Evolutionary conservation across 2,888 invertebrate species (phyloP), one percentile per base, ranked within the genome.

Genomic region (Melieria picta): DNA sequence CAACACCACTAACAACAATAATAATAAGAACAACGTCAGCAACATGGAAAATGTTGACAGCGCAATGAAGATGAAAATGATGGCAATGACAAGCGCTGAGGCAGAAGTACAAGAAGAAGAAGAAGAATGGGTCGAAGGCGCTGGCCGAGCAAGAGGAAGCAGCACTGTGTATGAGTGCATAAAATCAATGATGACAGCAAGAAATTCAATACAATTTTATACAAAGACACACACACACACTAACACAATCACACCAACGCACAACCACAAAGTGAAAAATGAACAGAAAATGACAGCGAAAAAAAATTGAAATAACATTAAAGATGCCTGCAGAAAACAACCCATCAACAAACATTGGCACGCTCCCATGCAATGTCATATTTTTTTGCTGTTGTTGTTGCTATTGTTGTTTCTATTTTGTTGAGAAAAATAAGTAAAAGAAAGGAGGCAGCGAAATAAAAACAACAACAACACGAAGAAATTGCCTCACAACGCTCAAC

Each of bases 151-250:
- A 60, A 67, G 42, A 66, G 43, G 30, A 57, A 58, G 4, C 58
- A 42, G 7, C 66, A 66, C 66, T 58, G 67, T 52, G 61, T 61
- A 61, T 52, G 45, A 67, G 16, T 67, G 67, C 74, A 74, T 72
- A 74, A 74, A 76, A 78, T 75, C 73, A 75, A 74, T 62, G 66
- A 63, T 66, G 70, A 60, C 67, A 63, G 68, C 64, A 65, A 60
- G 70, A 73, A 69, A 69, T 69, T 69, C 69, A 69, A 69, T 69
- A 69, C 63, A 57, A 74, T 64, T 61, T 61, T 48, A 67, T 52
- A 61, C 60, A 67, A 67, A 67, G 66, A 42, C 48, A 7, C 64
- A 52, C 50, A 42, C 11, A 48, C 30, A 5, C 55, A 60, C 67
- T 7, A 30, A 43, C 7, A n/a, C 56, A 30, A 30, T 30, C 30